These are phyloP conservation scores for Diplazon laetatorius DNA, from an alignment of 2,888 invertebrate species.

Conservation along the genomic window DNA sequence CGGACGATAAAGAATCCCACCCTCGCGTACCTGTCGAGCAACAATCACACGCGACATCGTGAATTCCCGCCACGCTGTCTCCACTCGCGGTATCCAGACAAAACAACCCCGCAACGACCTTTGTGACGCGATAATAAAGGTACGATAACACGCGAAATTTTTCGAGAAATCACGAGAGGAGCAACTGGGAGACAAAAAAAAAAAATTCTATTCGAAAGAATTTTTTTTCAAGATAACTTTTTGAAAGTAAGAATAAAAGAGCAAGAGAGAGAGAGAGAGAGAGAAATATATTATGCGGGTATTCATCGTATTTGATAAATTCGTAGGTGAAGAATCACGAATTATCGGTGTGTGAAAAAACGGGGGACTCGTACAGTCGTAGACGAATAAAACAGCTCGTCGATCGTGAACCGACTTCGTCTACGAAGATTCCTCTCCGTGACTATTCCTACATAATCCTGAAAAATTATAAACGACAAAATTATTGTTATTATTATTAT, in stretches of 20 bases:
- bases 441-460: constrained; percentile 11
- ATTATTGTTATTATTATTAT: too few species aligned
- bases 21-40: constrained; percentile 48
- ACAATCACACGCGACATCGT: constrained; percentile 55
- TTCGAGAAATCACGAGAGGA: constrained; percentile 3
- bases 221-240: too few species aligned
- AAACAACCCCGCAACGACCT: constrained; percentile 39
- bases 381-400: neutral
- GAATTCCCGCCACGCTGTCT: constrained; percentile 62
- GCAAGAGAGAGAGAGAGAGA: neutral
- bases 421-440: constrained; percentile 6
- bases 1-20: too few species aligned
- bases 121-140: constrained; percentile 7
- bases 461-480: too few species aligned
- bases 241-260: neutral
- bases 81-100: constrained; percentile 43
- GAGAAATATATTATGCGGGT: neutral
- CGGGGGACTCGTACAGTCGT: neutral
- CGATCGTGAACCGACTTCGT: constrained; percentile 31
- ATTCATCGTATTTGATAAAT: neutral
- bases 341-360: constrained; percentile 40
- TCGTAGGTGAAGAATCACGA: constrained; percentile 11
- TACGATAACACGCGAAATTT: neutral
- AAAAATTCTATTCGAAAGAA: too few species aligned
- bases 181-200: too few species aligned